phyloP scores from a whole-genome alignment of 2,888 invertebrate species.

The Drosophila mimetica region DNA sequence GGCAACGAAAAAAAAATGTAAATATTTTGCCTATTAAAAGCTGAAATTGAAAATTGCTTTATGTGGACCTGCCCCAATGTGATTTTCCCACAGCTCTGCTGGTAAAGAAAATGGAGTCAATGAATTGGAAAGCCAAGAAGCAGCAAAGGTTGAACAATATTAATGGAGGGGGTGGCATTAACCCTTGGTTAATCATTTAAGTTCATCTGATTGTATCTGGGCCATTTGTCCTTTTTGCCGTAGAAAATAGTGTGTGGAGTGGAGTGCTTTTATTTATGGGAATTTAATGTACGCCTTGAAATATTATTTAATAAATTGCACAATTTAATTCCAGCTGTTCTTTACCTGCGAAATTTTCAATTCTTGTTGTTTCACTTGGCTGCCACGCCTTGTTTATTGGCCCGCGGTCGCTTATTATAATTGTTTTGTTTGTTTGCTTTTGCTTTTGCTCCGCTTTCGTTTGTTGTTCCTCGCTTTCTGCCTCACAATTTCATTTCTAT shows the following conservation, averaged over 20 bases:
- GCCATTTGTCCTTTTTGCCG: slow-evolving; percentile 7
- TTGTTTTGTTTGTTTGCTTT: slow-evolving; percentile 56
- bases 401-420: slow-evolving; percentile 52
- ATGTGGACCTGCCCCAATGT: slow-evolving; percentile 30
- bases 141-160: background rate
- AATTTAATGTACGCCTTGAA: background rate
- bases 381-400: slow-evolving; percentile 18
- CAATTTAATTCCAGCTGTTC: slow-evolving; percentile 1
- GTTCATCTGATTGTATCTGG: slow-evolving; percentile 12
- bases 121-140: slow-evolving; percentile 20
- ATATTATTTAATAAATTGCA: background rate
- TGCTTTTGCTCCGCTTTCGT: slow-evolving; percentile 28
- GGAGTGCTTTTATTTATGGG: background rate
- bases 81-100: slow-evolving; percentile 5
- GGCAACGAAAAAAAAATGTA: slow-evolving; percentile 29
- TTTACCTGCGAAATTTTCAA: background rate
- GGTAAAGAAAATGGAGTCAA: slow-evolving; percentile 14
- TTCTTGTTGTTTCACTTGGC: background rate
- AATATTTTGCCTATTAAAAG: slow-evolving; percentile 66
- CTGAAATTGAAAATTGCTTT: slow-evolving; percentile 60
- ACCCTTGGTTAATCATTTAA: slow-evolving; percentile 20
- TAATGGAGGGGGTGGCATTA: slow-evolving; percentile 11
- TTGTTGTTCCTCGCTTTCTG: slow-evolving; percentile 41
- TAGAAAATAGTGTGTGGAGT: background rate
- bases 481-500: slow-evolving; percentile 53